Percentiles rank a stretch among this genome's conserved stretches.
Evolutionary conservation across 2,797 vertebrate species (phyloP).

Genomic region (Lithobates pipiens): DNA sequence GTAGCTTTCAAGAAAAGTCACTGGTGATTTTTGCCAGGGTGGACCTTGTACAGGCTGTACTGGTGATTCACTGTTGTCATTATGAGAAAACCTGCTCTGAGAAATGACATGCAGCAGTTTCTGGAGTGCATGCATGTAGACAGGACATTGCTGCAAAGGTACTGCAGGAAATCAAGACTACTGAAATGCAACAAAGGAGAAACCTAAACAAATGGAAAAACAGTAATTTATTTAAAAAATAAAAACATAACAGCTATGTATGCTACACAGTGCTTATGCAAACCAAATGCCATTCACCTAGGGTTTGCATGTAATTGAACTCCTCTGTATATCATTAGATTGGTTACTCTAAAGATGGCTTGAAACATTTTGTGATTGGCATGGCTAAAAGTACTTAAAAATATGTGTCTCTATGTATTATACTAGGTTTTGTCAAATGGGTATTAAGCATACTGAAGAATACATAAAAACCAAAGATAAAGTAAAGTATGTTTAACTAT

Average conservation of each 20-base stretch:
- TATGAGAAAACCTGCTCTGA: background rate
- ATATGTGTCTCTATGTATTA: background rate
- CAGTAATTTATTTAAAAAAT: background rate
- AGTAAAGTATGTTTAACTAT: background rate
- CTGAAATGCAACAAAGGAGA: too few relatives aligned
- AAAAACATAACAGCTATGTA: background rate
- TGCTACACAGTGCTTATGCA: background rate
- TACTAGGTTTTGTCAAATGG: background rate
- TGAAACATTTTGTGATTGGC: background rate
- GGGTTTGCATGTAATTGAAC: background rate
- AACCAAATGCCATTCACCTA: too few relatives aligned
- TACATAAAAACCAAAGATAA: background rate
- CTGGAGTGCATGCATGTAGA: too few relatives aligned
- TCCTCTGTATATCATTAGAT: background rate
- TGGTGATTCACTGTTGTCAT: background rate
- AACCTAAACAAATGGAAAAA: too few relatives aligned
- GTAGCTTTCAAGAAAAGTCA: too few relatives aligned
- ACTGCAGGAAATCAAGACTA: too few relatives aligned
- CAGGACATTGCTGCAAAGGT: too few relatives aligned
- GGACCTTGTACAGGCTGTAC: too few relatives aligned
- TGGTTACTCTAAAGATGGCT: background rate
- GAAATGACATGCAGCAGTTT: background rate
- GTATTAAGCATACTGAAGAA: background rate
- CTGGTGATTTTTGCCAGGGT: too few relatives aligned
- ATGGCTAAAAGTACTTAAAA: background rate